Percentiles rank a stretch among this genome's conserved stretches.
Evolutionary conservation across 2,797 vertebrate species (phyloP).

Genomic region (Anguilla obscura): DNA sequence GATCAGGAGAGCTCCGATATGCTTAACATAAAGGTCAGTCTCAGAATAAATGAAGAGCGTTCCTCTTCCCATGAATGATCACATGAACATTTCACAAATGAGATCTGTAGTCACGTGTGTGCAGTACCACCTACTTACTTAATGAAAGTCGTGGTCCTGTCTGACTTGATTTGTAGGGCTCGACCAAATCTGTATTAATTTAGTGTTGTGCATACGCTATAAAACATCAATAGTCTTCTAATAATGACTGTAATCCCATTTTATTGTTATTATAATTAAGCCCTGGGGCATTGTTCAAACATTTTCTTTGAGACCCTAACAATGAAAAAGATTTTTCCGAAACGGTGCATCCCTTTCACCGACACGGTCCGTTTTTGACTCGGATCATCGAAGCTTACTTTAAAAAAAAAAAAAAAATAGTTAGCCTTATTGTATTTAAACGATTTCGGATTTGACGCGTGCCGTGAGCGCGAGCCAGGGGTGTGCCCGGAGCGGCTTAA

Average conservation of each 20-base stretch:
- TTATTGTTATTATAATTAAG: constrained; percentile 1
- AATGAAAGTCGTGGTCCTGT: not conserved
- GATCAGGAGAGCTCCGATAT: constrained; percentile 51
- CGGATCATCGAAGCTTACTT: not conserved
- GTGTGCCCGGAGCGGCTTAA: not conserved
- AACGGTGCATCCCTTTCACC: not conserved
- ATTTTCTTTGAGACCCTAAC: not conserved
- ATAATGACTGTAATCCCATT: not conserved
- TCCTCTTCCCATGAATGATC: not conserved
- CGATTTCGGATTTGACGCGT: not conserved
- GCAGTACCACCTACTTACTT: not conserved
- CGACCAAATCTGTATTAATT: not conserved
- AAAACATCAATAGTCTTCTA: not conserved
- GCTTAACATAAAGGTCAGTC: constrained; percentile 51
- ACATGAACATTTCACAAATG: not conserved
- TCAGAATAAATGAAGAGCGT: constrained; percentile 36
- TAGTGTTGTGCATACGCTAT: not conserved
- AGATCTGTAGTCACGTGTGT: not conserved
- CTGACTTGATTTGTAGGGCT: not conserved
- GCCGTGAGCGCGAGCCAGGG: not conserved
- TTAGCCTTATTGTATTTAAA: not conserved
- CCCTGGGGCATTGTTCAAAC: not conserved
- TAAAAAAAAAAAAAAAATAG: not conserved
- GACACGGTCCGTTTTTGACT: not conserved
- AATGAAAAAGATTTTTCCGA: not conserved